Base-by-base conservation (phyloP, 2,113 vertebrate species). In the Promerops cafer region DNA sequence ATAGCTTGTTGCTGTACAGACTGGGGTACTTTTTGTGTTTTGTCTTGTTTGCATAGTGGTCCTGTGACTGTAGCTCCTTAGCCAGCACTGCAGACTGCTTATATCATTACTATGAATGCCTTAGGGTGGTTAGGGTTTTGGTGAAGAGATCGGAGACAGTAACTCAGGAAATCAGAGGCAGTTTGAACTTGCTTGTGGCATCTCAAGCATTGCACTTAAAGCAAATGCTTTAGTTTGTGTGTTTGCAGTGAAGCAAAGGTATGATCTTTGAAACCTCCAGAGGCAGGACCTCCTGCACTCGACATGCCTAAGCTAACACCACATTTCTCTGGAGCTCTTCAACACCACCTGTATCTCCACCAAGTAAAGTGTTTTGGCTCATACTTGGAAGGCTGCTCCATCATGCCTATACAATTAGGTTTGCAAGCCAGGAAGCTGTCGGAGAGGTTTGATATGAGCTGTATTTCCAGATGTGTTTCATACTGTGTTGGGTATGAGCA, bases 281-380 rank as follows among this genome's bases (percentile, higher is more conserved):
- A 64, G 23, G 28, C 13, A 70, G 28, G n/a, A 63, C 23, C 16
- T 88, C 15, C 37, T 80, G 17, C 19, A 28, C 24, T 71, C 0
- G 0, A 21, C 10, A 6, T 5, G 10, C 33, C 83, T 72, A 61
- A 85, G 13, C 12, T 0, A 2, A 45, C 7, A 20, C 1, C 3
- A 77, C 17, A 77, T 81, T 92, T 86, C 24, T 42, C 76, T 59
- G 54, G 40, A 89, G 37, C 17, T 42, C 20, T 90, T 91, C 69
- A 87, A 65, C 33, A 64, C 18, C 40, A 64, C 27, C 30, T 77
- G 15, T 47, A 15, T 49, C 33, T 93, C 64, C 50, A 66, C 14
- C 4, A 18, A 42, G 33, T 49, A 28, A 16, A 64, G 19, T 7
- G 56, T 19, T 86, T 60, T 44, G 28, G n/a, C 7, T 94, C 24